These are phyloP conservation scores for Aphaenogaster ashmeadi DNA, from an alignment of 1,140 invertebrate species.

Conservation along the genomic window DNA sequence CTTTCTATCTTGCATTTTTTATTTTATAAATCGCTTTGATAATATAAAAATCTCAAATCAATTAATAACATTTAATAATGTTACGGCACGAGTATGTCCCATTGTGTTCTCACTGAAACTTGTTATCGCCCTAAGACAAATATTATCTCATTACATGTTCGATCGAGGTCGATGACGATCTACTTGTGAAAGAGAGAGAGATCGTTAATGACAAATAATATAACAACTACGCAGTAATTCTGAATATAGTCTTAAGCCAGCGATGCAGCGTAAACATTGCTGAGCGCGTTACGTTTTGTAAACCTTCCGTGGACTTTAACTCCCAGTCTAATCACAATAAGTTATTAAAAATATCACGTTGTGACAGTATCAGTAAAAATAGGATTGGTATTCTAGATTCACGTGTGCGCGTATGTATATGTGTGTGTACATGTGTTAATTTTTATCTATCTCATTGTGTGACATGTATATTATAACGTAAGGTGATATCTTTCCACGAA, in stretches of 20 bases:
- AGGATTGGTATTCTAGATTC: not conserved
- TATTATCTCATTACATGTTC: conserved; percentile 25
- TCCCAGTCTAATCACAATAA: not conserved
- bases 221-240: conserved; percentile 15
- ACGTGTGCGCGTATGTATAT: not conserved
- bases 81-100: not conserved
- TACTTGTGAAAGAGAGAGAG: not conserved
- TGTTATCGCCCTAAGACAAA: conserved; percentile 18
- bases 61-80: conserved; percentile 4
- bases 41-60: not conserved
- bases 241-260: conserved; percentile 7
- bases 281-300: not conserved
- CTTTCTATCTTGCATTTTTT: not conserved
- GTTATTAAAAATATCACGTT: not conserved
- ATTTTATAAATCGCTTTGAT: not conserved
- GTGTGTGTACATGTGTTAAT: not conserved
- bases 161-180: not conserved
- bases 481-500: not conserved
- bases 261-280: conserved; percentile 2
- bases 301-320: not conserved
- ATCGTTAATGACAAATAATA: conserved; percentile 15
- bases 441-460: conserved; percentile 23
- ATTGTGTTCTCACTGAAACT: not conserved
- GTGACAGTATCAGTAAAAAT: not conserved
- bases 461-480: not conserved